phyloP scores from a whole-genome alignment of 1,140 invertebrate genomes.

The Nasonia giraulti region DNA sequence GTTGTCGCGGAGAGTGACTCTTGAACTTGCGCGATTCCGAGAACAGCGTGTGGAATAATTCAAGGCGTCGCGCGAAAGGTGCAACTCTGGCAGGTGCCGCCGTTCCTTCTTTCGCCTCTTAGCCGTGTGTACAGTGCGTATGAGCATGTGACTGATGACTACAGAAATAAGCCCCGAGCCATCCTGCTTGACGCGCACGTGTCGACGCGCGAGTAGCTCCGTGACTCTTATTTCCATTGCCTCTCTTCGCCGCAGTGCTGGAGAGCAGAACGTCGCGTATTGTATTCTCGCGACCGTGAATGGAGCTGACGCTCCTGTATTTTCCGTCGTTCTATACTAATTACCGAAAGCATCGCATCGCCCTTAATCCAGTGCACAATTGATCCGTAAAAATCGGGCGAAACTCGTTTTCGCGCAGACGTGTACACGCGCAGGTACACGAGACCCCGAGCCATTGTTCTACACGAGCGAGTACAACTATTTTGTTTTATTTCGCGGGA shows the following conservation, averaged over 20 bases:
- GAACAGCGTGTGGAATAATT: background rate
- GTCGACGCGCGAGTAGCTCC: constrained; percentile 47
- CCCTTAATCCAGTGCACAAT: background rate
- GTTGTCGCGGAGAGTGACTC: background rate
- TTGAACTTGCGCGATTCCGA: background rate
- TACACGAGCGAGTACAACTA: constrained; percentile 14
- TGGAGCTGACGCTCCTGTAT: too few relatives aligned
- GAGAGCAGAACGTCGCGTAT: too few relatives aligned
- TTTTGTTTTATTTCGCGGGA: constrained; percentile 24
- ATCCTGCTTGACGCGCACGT: constrained; percentile 62
- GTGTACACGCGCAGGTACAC: too few relatives aligned
- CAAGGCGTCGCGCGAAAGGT: background rate
- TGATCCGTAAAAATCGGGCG: background rate
- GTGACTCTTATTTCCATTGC: background rate
- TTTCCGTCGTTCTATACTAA: background rate
- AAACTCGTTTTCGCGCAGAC: constrained; percentile 6
- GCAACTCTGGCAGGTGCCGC: constrained; percentile 47
- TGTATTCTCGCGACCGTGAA: too few relatives aligned
- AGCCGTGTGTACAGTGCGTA: constrained; percentile 50
- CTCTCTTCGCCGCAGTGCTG: background rate
- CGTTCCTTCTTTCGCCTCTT: constrained; percentile 49
- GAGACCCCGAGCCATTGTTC: constrained; percentile 50
- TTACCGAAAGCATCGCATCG: background rate
- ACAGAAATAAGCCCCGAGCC: constrained; percentile 66
- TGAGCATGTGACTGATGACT: constrained; percentile 66